These are phyloP conservation scores for Diphyllodes magnificus DNA, from an alignment of 2,113 vertebrate species.

Conservation along the genomic window DNA sequence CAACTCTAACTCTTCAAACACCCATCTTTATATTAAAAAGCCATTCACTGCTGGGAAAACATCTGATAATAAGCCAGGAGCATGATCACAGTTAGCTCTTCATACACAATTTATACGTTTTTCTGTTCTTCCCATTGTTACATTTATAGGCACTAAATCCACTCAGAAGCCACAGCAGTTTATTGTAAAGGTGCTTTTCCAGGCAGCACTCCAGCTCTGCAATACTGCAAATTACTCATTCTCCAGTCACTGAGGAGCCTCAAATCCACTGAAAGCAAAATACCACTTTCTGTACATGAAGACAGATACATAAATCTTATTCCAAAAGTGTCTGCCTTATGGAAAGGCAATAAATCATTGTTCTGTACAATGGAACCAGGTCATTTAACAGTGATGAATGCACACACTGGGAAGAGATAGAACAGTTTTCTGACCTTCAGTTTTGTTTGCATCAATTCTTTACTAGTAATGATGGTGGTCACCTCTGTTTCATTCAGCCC, in stretches of 20 bases:
- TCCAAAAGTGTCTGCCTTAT: not conserved
- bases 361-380: not conserved
- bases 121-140: not conserved
- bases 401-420: not conserved
- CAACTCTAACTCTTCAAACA: not conserved
- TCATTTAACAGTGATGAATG: not conserved
- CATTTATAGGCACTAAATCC: not conserved
- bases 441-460: slow-evolving; percentile 87
- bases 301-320: not conserved
- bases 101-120: not conserved
- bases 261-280: not conserved
- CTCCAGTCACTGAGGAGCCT: not conserved
- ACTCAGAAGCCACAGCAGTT: not conserved
- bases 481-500: slow-evolving; percentile 90
- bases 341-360: not conserved
- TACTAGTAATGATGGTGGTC: slow-evolving; percentile 92
- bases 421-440: slow-evolving; percentile 80
- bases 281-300: not conserved
- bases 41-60: not conserved
- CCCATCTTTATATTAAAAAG: not conserved
- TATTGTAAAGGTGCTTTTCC: not conserved
- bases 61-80: not conserved
- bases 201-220: not conserved
- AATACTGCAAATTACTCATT: not conserved
- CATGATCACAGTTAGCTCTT: not conserved